Evolutionary conservation across 2,888 invertebrate species (phyloP), one percentile per base, ranked within the genome.

Genomic region (Orchesella flavescens): DNA sequence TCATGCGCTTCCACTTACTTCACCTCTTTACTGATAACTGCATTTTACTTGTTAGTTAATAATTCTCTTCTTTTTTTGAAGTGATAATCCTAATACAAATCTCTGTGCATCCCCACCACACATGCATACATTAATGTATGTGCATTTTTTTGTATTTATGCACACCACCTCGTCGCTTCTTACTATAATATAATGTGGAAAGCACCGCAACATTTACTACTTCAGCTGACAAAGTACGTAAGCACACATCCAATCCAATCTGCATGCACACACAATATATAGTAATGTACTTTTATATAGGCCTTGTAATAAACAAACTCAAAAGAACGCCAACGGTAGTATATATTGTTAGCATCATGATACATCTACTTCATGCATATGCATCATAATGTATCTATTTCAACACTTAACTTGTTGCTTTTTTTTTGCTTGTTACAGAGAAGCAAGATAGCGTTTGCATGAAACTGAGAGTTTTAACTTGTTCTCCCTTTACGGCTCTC

Each of bases 171-270:
- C 17, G 2, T 5, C 53, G 1, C 1, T 12, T 53, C 2, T 12
- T 53, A 53, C 53, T 53, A 53, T 10, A 10, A 53, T 53, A 53
- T 53, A 10, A 13, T 53, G 12, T 34, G 34, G 3, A 75, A 53
- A 82, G 72, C 76, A 65, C 82, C 76, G 82, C 82, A 83, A 76
- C 82, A 72, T 68, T 82, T 82, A 82, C 74, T 76, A 83, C 76
- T 83, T 82, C 69, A 82, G 68, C 82, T 83, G 82, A 83, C 82
- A 82, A 76, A 71, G 73, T n/a, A 59, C n/a, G n/a, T 76, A 76
- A 34, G 34, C 7, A 34, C 76, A 76, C 76, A 59, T 21, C n/a
- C 7, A 57, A n/a, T n/a, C n/a, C n/a, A n/a, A n/a, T n/a, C 15
- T 53, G 15, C 53, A 53, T n/a, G 53, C 17, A 53, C 17, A 53